Conservation (phyloP, 2,797 vertebrate species). For the Channallabes apus region DNA sequence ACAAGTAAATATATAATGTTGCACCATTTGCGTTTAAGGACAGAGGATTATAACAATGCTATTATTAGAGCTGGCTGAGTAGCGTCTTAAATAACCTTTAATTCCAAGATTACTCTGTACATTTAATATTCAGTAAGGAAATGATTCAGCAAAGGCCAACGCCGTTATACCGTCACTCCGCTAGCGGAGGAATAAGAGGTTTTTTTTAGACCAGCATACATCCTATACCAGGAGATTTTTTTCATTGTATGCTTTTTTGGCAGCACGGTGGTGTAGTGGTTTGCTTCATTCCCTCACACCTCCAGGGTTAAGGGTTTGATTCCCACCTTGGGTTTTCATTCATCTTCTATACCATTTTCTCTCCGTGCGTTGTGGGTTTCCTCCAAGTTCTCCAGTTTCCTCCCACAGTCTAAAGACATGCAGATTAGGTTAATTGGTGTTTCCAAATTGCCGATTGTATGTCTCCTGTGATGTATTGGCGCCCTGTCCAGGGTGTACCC, state of each 20-base stretch:
- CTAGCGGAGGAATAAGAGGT: neutral
- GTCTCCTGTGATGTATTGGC: too few relatives aligned
- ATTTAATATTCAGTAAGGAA: conserved; percentile 30
- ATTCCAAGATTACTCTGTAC: conserved; percentile 28
- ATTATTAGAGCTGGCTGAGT: conserved; percentile 83
- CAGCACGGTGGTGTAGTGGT: too few relatives aligned
- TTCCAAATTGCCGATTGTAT: too few relatives aligned
- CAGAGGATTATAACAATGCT: conserved; percentile 82
- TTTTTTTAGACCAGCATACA: neutral
- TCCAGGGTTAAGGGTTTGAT: too few relatives aligned
- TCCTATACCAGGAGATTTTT: neutral
- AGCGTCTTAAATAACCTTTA: conserved; percentile 76
- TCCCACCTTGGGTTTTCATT: too few relatives aligned
- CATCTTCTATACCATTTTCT: too few relatives aligned
- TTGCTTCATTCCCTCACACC: too few relatives aligned
- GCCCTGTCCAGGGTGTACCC: too few relatives aligned
- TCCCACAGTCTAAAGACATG: too few relatives aligned
- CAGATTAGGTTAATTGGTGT: too few relatives aligned
- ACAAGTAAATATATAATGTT: conserved; percentile 44
- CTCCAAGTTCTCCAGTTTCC: too few relatives aligned
- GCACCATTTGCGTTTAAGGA: conserved; percentile 70
- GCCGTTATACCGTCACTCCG: neutral
- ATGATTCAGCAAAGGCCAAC: neutral
- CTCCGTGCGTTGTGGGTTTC: too few relatives aligned
- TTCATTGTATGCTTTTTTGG: neutral